Evolutionary conservation across 2,797 vertebrate genomes (phyloP).

Genomic region (Platalea minor): DNA sequence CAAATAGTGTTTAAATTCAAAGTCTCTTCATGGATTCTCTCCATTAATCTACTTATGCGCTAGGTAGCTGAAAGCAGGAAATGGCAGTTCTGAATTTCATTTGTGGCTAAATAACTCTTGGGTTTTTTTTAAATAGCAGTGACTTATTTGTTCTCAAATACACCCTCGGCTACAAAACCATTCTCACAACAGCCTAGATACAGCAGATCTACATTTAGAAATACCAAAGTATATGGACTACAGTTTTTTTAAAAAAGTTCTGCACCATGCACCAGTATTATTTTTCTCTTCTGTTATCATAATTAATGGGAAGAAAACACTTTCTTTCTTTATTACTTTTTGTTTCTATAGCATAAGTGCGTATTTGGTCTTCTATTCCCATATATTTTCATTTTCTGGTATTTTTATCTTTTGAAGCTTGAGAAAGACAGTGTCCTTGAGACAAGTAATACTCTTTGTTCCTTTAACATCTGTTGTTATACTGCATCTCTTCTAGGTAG

Average conservation of each 20-base stretch:
- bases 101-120: neutral
- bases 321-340: neutral
- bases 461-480: neutral
- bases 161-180: neutral
- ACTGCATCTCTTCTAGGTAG: neutral
- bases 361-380: neutral
- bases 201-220: neutral
- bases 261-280: fast-evolving
- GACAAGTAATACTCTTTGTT: neutral
- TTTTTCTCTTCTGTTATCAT: neutral
- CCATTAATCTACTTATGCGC: neutral
- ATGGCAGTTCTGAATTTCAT: neutral
- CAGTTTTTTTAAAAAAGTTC: neutral
- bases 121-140: neutral
- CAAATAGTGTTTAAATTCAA: neutral
- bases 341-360: neutral
- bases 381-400: neutral
- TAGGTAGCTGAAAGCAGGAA: neutral
- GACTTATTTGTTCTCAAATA: neutral
- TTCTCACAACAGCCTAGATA: neutral
- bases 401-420: neutral
- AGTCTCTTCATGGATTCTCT: neutral
- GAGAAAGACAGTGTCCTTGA: neutral
- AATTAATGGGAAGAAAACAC: neutral
- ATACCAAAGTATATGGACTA: neutral